Base-by-base conservation (phyloP, 1,140 invertebrate genomes). In the Drosophila baimaii region DNA sequence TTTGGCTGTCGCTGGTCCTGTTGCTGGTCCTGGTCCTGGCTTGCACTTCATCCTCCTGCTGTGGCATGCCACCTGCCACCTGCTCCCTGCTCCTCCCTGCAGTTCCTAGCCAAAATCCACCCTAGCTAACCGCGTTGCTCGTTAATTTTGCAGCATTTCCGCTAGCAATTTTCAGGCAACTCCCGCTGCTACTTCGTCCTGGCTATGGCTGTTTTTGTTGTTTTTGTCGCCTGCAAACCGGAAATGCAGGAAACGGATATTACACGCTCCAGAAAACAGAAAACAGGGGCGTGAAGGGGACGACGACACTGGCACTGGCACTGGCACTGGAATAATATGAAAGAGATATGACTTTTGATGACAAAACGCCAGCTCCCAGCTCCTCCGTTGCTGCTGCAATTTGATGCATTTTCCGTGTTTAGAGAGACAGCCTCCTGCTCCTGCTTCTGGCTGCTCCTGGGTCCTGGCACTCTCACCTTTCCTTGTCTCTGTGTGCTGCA, bases 61-160 rank as follows among this genome's bases (percentile, higher is more conserved):
- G 13, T n/a, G 7, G 47, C 15, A 44, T 9, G 68, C 41, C 25
- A 13, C 15, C 62, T 69, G 63, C 71, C 63, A 61, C 54, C 63
- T 76, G 73, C 41, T 19, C 4, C 47, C 7, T 43, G 31, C 9
- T 31, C 6, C 31, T 33, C 29, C 29, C 58, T 23, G 2, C 44
- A 17, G 2, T 12, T 17, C 5, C 51, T 17, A 9, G 5, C 44
- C 13, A 21, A 12, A 31, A 33, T 51, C 52, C 31, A 37, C 61
- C 29, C 59, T 4, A 46, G 19, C 55, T 62, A 61, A 43, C 64
- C 64, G 47, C 57, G 73, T 69, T 89, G 79, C 83, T 88, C 84
- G 84, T 88, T 88, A 88, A 88, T 88, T 88, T 88, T 88, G 81
- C 84, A 89, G 84, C 84, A 89, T 88, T 89, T 88, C 84, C 84